Conservation (phyloP, 2,888 invertebrate genomes). For the Mesorhabditis belari region DNA sequence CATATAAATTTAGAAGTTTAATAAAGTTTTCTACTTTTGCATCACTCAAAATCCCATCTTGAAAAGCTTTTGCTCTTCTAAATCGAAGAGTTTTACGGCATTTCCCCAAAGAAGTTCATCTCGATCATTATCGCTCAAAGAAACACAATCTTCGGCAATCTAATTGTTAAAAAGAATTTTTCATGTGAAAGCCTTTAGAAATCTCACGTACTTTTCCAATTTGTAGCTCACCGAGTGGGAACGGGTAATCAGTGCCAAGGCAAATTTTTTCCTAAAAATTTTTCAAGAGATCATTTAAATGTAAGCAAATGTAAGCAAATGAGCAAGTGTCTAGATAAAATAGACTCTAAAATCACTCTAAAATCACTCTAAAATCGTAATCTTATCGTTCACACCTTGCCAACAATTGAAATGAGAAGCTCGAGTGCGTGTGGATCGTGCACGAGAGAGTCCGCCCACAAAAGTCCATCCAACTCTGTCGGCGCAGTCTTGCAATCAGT, state of each 20-base stretch:
- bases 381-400: too few species aligned
- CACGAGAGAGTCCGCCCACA: slow-evolving; percentile 60
- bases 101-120: slow-evolving; percentile 40
- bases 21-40: too few species aligned
- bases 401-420: slow-evolving; percentile 57
- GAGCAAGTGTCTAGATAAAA: not conserved
- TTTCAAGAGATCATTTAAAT: not conserved
- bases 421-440: slow-evolving; percentile 58
- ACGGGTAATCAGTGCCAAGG: slow-evolving; percentile 62
- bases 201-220: slow-evolving; percentile 48
- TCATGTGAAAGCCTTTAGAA: slow-evolving; percentile 7
- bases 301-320: not conserved
- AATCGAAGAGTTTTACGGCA: slow-evolving; percentile 27
- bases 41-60: slow-evolving; percentile 4
- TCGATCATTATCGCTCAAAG: slow-evolving; percentile 9
- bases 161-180: too few species aligned
- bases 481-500: slow-evolving; percentile 55
- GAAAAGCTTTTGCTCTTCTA: slow-evolving; percentile 24
- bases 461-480: slow-evolving; percentile 54
- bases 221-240: slow-evolving; percentile 60
- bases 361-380: too few species aligned
- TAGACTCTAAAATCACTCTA: not conserved
- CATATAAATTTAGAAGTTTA: too few species aligned
- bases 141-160: slow-evolving; percentile 24
- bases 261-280: slow-evolving; percentile 56